Evolutionary conservation across 2,113 vertebrate species (phyloP).

Genomic region (Sapajus apella): DNA sequence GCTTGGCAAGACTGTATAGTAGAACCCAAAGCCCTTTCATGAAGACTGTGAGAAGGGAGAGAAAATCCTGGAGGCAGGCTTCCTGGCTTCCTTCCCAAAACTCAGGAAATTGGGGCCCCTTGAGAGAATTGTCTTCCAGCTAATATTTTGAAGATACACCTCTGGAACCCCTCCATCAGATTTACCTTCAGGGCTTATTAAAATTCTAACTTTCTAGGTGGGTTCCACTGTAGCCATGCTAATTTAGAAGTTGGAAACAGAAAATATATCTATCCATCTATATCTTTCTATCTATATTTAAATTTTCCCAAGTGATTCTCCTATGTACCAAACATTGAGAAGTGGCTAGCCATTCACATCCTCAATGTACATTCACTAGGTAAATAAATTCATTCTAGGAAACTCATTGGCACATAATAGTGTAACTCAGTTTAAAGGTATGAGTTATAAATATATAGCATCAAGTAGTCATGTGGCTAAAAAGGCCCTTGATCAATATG

Average conservation of each 20-base stretch:
- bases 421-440: neutral
- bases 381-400: neutral
- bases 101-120: neutral
- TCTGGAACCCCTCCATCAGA: neutral
- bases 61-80: conserved; percentile 52
- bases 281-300: neutral
- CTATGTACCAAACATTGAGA: neutral
- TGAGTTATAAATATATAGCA: neutral
- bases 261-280: neutral
- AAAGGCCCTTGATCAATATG: neutral
- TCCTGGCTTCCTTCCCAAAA: conserved; percentile 14
- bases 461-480: neutral
- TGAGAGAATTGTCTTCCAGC: neutral
- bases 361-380: neutral
- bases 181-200: neutral
- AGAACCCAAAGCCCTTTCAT: conserved; percentile 77
- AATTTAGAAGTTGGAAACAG: conserved; percentile 1
- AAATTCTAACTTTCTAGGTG: neutral
- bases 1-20: conserved; percentile 81
- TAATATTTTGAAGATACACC: conserved; percentile 14
- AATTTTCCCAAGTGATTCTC: neutral
- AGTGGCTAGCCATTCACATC: neutral
- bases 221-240: neutral
- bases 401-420: neutral
- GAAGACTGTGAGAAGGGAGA: conserved; percentile 60